A percentile compares a stretch with the other conserved stretches of the same genome.
Evolutionary conservation across 37 sponge, comb jelly and placozoan genomes (phyloP).

Genomic region (Aplysina aerophoba): DNA sequence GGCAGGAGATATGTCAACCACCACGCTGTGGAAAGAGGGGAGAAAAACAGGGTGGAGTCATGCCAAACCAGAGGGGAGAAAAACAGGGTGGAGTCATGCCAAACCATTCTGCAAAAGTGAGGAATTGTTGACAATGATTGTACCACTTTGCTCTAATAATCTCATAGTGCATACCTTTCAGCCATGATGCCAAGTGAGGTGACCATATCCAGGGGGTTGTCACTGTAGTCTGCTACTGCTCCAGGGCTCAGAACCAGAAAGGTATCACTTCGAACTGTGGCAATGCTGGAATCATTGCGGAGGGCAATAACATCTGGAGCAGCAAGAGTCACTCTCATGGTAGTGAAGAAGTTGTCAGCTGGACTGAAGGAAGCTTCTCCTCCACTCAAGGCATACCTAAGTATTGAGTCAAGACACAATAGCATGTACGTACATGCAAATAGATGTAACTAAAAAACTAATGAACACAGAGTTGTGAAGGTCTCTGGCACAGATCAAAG

Average conservation of each 20-base stretch:
- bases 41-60: slow-evolving; percentile 40
- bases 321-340: slow-evolving; percentile 57
- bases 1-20: slow-evolving; percentile 57
- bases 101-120: neutral
- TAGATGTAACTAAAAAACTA: neutral
- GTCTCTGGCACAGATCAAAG: too few relatives aligned
- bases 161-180: neutral
- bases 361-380: slow-evolving; percentile 65
- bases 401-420: neutral
- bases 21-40: neutral
- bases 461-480: too few relatives aligned
- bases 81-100: slow-evolving; percentile 41
- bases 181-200: neutral
- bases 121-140: neutral
- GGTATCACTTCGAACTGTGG: slow-evolving; percentile 52
- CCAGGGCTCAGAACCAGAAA: slow-evolving; percentile 47
- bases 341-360: slow-evolving; percentile 47
- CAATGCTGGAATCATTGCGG: slow-evolving; percentile 64
- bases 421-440: neutral
- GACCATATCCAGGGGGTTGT: slow-evolving; percentile 33
- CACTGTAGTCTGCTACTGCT: slow-evolving; percentile 72
- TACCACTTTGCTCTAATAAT: neutral
- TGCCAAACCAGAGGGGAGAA: neutral
- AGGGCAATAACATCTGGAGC: slow-evolving; percentile 75
- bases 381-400: slow-evolving; percentile 65